A percentile compares a stretch with the other conserved stretches of the same genome.
phyloP scores from a whole-genome alignment of 2,797 vertebrate species.

The Phoebastria nigripes region DNA sequence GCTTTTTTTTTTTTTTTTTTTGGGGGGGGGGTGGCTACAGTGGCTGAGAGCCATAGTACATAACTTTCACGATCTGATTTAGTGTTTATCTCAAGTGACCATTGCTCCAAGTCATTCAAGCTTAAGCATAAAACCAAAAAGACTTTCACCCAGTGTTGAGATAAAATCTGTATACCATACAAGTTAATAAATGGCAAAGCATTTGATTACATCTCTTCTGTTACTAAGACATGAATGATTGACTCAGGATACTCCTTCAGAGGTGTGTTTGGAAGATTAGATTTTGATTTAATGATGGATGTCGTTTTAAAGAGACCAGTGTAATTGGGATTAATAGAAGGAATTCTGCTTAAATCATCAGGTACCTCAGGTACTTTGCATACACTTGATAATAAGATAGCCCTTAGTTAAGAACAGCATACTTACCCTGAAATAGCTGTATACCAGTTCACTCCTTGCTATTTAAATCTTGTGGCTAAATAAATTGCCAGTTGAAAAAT shows the following conservation, averaged over 20 bases:
- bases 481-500: background rate
- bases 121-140: background rate
- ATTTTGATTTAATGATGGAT: background rate
- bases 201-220: background rate
- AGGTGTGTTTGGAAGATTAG: background rate
- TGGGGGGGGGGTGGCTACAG: background rate
- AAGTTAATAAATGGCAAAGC: conserved; percentile 23
- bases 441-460: background rate
- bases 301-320: background rate
- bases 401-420: background rate
- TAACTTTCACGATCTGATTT: background rate
- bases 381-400: background rate
- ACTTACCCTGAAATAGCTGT: background rate
- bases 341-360: background rate
- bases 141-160: background rate
- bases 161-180: background rate
- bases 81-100: background rate
- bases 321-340: background rate
- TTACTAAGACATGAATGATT: background rate
- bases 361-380: background rate
- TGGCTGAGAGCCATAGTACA: fast-evolving
- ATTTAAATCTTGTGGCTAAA: background rate
- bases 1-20: background rate
- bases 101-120: background rate
- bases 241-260: background rate